Evolutionary conservation across 2,113 vertebrate species (phyloP).

Genomic region (Thamnaconus septentrionalis): DNA sequence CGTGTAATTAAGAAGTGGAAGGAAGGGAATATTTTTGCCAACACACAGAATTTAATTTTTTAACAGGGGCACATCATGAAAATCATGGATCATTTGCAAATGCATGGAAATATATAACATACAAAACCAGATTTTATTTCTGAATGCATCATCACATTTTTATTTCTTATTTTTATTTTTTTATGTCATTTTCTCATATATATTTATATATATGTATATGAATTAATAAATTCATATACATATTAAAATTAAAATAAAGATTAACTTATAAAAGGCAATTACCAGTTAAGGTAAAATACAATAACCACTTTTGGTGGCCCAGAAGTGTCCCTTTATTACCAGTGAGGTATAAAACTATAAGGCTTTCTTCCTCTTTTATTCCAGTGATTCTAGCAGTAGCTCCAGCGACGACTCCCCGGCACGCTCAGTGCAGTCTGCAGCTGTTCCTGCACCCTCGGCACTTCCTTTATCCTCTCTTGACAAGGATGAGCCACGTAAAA

Average conservation of each 20-base stretch:
- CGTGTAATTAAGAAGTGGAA: not conserved
- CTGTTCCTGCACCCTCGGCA: conserved; percentile 90
- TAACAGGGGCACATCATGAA: not conserved
- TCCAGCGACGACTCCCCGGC: conserved; percentile 96
- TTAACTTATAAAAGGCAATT: too few species aligned
- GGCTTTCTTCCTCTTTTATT: conserved; percentile 44
- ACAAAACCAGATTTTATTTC: too few species aligned
- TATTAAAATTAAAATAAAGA: too few species aligned
- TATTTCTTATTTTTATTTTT: too few species aligned
- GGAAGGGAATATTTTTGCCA: not conserved
- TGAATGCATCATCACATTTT: too few species aligned
- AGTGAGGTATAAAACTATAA: not conserved
- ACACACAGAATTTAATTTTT: not conserved
- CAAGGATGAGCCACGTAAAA: conserved; percentile 98
- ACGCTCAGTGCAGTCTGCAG: conserved; percentile 93
- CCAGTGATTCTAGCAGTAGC: conserved; percentile 95
- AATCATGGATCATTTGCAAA: too few species aligned
- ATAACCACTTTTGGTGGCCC: not conserved
- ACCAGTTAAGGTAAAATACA: not conserved
- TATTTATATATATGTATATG: too few species aligned
- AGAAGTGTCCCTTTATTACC: not conserved
- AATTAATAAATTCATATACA: too few species aligned
- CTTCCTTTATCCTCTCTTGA: conserved; percentile 89
- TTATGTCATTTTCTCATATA: too few species aligned
- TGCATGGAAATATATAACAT: too few species aligned